phyloP scores from a whole-genome alignment of 2,113 vertebrate genomes.

The Aythya baeri region DNA sequence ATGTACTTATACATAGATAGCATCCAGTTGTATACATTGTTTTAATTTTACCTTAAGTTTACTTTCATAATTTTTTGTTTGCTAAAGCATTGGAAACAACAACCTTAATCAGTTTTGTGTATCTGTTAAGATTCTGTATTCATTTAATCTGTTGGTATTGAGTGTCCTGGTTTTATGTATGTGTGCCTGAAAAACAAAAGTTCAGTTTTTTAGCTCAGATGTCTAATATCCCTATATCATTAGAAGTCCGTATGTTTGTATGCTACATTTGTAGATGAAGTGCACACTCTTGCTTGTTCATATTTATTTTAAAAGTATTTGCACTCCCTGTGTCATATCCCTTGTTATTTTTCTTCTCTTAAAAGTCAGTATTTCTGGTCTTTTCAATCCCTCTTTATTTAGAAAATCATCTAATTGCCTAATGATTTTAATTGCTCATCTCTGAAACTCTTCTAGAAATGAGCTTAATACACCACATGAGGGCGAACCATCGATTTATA shows the following conservation, averaged over 20 bases:
- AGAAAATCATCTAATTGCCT: not conserved
- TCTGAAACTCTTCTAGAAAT: constrained; percentile 21
- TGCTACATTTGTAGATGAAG: not conserved
- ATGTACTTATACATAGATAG: not conserved
- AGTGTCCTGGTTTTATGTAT: not conserved
- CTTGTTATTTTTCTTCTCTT: not conserved
- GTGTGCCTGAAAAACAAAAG: not conserved
- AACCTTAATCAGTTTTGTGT: not conserved
- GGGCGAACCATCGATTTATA: constrained; percentile 47
- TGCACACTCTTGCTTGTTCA: not conserved
- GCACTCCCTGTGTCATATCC: not conserved
- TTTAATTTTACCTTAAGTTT: not conserved
- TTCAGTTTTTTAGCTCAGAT: not conserved
- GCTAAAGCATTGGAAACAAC: not conserved
- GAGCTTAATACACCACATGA: constrained; percentile 55
- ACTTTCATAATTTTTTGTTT: not conserved
- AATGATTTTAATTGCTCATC: not conserved
- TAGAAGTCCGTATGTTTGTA: not conserved
- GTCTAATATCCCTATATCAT: not conserved
- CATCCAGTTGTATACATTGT: not conserved
- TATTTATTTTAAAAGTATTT: not conserved
- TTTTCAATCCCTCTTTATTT: not conserved
- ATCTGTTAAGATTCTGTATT: not conserved
- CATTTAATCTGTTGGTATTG: not conserved
- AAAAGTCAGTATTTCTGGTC: not conserved